Base-by-base conservation (phyloP, 2,888 invertebrate species). In the Rotaria magnacalcarata region DNA sequence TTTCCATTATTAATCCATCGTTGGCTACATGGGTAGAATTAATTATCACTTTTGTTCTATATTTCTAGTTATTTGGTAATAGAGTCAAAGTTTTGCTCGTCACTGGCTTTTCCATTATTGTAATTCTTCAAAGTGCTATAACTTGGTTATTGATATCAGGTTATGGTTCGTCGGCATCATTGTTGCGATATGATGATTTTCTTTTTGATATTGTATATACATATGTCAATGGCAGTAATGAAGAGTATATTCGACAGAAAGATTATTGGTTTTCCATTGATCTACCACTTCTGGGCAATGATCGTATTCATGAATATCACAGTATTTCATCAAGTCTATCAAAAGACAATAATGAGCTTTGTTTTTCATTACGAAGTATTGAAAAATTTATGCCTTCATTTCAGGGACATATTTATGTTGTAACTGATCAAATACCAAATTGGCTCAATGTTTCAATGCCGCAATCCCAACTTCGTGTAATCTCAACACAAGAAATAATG, bases 331-430 rank as follows among this genome's bases (percentile, higher is more conserved):
- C 58, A 14, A 58, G 58, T n/a, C 14, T 58, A 58, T 58, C 58
- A 4, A 58, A 58, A 58, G 58, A 58, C 58, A 58, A 58, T 21
- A 58, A 58, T 11, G 58, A 58, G 4, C 19, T 58, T 7, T 58
- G 58, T 21, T 58, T 58, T 58, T 58, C 58, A 24, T n/a, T 58
- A 19, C 11, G 58, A 58, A 58, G 58, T 58, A 5, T 58, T 58
- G 58, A 58, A 58, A 58, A 58, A 58, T 58, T 24, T 58, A 58
- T 58, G 58, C 58, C 58, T n/a, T 58, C 21, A n/a, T 58, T 58
- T n/a, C 19, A 58, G 6, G 58, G 58, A 24, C 58, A 58, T 11
- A 58, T 58, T 21, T 58, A 58, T 58, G 19, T 58, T n/a, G 58
- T 58, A 58, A 58, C 58, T n/a, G 58, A 58, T 58, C 58, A 58